Conservation (phyloP, 1,140 invertebrate species). For the Lepidurus arcticus region DNA sequence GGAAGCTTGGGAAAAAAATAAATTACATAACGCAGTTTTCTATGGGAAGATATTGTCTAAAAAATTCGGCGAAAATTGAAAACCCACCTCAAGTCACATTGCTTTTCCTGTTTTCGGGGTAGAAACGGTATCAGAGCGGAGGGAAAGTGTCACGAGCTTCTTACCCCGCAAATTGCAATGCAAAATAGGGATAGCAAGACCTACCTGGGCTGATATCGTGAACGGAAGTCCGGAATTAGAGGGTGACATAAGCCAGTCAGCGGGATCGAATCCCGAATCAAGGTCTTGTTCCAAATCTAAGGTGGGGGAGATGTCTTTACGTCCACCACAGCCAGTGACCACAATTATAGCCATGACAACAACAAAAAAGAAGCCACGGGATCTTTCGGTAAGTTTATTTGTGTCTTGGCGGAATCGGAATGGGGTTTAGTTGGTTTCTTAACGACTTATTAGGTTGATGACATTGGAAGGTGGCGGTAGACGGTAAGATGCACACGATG, state of each 20-base stretch:
- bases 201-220: slow-evolving; percentile 2
- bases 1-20: background rate
- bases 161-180: background rate
- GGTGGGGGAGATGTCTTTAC: slow-evolving; percentile 1
- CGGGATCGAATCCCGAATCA: background rate
- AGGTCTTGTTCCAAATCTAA: slow-evolving; percentile 11
- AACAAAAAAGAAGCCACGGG: too few relatives aligned
- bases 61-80: background rate
- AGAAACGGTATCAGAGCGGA: background rate
- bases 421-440: background rate
- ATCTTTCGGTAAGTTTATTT: too few relatives aligned
- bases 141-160: slow-evolving; percentile 1
- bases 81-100: too few relatives aligned
- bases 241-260: slow-evolving; percentile 12
- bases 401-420: background rate
- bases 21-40: background rate
- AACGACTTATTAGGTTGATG: background rate
- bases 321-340: background rate
- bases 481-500: background rate
- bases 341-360: background rate
- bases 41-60: background rate
- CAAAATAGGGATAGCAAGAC: background rate
- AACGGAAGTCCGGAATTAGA: slow-evolving; percentile 12
- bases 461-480: background rate
- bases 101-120: too few relatives aligned